Percentiles rank a stretch among this genome's conserved stretches.
These are phyloP conservation scores for Synanthedon formicaeformis DNA, from an alignment of 2,888 invertebrate species.

Conservation along the genomic window DNA sequence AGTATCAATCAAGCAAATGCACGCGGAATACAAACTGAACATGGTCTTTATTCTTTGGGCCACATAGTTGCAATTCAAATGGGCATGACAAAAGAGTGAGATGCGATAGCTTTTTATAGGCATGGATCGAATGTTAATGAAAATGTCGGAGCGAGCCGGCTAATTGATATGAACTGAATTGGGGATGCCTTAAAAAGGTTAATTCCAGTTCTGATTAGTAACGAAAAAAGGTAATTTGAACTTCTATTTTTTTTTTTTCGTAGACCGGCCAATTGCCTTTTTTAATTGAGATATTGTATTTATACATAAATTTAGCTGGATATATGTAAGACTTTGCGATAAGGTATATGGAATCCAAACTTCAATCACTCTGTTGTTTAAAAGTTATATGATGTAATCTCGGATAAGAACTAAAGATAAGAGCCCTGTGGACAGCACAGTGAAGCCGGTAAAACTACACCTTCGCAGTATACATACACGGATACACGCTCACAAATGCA, in stretches of 20 bases:
- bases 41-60: neutral
- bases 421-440: too few relatives aligned
- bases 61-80: neutral
- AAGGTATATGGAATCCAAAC: too few relatives aligned
- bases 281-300: too few relatives aligned
- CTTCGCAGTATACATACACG: too few relatives aligned
- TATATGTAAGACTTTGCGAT: too few relatives aligned
- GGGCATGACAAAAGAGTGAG: neutral
- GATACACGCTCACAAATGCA: too few relatives aligned
- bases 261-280: neutral
- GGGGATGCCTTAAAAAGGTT: constrained; percentile 16
- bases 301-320: too few relatives aligned
- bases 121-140: neutral
- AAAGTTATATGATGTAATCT: too few relatives aligned
- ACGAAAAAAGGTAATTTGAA: neutral
- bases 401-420: too few relatives aligned
- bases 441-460: too few relatives aligned
- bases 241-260: neutral
- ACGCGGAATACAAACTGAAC: neutral
- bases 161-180: constrained; percentile 18
- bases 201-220: constrained; percentile 10
- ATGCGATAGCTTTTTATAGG: neutral
- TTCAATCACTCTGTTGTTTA: too few relatives aligned
- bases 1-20: neutral
- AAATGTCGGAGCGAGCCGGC: neutral